Base-by-base conservation (phyloP, 2,113 vertebrate genomes). In the Cromileptes altivelis region DNA sequence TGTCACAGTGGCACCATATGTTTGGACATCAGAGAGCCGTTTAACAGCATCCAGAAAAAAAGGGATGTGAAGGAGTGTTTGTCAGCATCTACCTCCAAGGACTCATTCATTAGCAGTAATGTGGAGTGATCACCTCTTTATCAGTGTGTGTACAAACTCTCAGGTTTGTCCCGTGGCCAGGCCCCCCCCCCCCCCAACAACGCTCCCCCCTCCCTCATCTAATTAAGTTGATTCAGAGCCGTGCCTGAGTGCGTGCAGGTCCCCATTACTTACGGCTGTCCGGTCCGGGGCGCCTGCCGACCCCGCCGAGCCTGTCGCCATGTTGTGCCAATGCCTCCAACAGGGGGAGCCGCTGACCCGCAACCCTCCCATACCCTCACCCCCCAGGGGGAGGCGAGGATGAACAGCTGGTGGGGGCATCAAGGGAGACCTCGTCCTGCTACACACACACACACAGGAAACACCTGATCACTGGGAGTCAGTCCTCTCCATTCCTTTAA, bases 261-360 rank as follows among this genome's bases (percentile, higher is more conserved):
- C 78, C 90, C 85, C 93, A 94, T 94, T 93, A 95, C 89, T 94
- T 95, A 94, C 74, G 70, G 63, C 92, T 95, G 93, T 94, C 93
- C 56, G 1, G 75, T 81, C 73, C 70, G 49, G 80, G 89, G 76
- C 86, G 70, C 81, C 78, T n/a, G 33, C 25, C 71, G 92, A 94
- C 91, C 93, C 80, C 52, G 10, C 69, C 57, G 68, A 88, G 86
- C 85, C 87, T 84, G 89, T 89, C 93, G 8, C 87, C 70, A 25
- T 90, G 85, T 92, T 91, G 84, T 79, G 64, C 88, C 90, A 79
- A 3, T 37, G 67, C 75, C 85, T 88, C 86, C 88, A 50, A 90
- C 93, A 87, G 91, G 90, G 90, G 89, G 89, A 81, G 89, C 89
- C 21, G 42, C 78, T 69, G 90, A 92, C 91, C 78, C 45, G 1